These are phyloP conservation scores for Anneissia japonica DNA, from an alignment of 35 echinoderm and acorn worm genomes.

Conservation along the genomic window DNA sequence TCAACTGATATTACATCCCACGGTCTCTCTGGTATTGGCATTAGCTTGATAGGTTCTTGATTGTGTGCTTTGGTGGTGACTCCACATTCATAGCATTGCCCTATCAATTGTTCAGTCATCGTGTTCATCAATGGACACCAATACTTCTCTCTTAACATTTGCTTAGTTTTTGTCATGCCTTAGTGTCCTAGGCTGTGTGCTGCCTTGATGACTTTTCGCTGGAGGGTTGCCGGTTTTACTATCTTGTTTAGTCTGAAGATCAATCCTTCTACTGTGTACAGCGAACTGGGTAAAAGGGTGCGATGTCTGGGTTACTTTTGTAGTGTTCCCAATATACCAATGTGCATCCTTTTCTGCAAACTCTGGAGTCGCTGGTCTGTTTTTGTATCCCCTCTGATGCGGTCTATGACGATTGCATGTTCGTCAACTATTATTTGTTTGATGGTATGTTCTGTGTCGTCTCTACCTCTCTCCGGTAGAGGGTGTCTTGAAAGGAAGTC, in stretches of 20 bases:
- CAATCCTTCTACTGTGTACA: conserved; percentile 32
- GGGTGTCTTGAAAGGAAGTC: conserved; percentile 63
- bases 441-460: conserved; percentile 46
- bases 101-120: conserved; percentile 33
- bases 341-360: conserved; percentile 10
- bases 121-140: conserved; percentile 54
- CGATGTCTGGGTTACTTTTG: conserved; percentile 51
- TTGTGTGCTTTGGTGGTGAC: too few relatives aligned
- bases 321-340: conserved; percentile 36
- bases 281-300: conserved; percentile 30
- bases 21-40: conserved; percentile 45
- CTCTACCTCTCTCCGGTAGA: conserved; percentile 17
- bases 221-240: conserved; percentile 27
- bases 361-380: conserved; percentile 30
- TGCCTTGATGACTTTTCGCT: conserved; percentile 43
- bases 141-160: conserved; percentile 54
- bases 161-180: conserved; percentile 59
- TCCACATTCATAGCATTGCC: conserved; percentile 57
- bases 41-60: too few relatives aligned
- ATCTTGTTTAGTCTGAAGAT: conserved; percentile 41
- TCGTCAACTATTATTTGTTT: conserved; percentile 33
- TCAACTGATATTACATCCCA: conserved; percentile 49
- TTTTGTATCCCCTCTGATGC: conserved; percentile 29
- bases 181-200: conserved; percentile 52
- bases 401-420: conserved; percentile 32